These are phyloP conservation scores for Bungarus multicinctus DNA, from an alignment of 2,113 vertebrate genomes.

Conservation along the genomic window DNA sequence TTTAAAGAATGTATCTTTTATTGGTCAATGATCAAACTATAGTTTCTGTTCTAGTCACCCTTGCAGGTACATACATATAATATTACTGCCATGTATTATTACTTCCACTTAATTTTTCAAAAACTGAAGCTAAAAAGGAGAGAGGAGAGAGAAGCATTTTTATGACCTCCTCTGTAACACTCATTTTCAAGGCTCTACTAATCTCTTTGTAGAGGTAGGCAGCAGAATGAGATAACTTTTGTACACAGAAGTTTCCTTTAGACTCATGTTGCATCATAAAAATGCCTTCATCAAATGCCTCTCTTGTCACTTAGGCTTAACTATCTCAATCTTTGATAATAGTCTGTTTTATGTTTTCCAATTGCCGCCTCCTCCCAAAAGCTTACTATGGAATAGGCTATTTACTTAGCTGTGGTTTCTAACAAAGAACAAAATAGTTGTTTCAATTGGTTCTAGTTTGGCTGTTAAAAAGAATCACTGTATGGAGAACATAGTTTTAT, in stretches of 20 bases:
- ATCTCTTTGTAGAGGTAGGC: conserved; percentile 52
- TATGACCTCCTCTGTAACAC: neutral
- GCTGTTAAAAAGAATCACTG: neutral
- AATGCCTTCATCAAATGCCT: conserved; percentile 23
- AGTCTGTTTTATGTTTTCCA: neutral
- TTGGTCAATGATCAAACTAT: neutral
- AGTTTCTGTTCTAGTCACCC: neutral
- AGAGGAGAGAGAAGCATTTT: neutral
- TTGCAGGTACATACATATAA: neutral
- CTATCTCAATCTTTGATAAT: conserved; percentile 11
- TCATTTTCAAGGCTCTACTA: conserved; percentile 10
- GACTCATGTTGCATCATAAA: conserved; percentile 24
- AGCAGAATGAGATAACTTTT: conserved; percentile 51
- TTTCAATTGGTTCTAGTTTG: conserved; percentile 4
- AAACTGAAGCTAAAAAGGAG: neutral
- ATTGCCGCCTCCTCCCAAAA: neutral
- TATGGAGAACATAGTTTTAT: neutral
- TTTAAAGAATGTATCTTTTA: neutral
- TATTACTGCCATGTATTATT: neutral
- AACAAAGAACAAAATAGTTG: neutral
- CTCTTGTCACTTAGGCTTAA: neutral
- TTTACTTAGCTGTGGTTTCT: neutral
- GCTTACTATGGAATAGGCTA: neutral
- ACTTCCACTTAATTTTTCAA: neutral
- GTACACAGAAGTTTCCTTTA: conserved; percentile 36